Base-by-base conservation (phyloP, 2,888 invertebrate genomes). In the Salticus scenicus region DNA sequence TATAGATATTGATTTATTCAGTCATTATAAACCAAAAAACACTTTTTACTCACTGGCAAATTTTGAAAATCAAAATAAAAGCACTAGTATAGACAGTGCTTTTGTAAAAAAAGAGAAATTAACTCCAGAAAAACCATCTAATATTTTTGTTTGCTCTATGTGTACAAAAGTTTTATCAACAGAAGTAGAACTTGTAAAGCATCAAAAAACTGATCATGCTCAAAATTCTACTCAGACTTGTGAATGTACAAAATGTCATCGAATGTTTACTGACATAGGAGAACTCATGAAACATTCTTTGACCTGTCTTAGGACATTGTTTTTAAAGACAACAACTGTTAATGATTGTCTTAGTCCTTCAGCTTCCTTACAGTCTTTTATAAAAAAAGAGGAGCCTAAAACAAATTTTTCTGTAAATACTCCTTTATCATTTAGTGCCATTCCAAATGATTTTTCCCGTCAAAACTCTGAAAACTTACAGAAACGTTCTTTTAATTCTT, bases 281-380 rank as follows among this genome's bases (percentile, higher is more conserved):
- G 83, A 84, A 30, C 77, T 51, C 57, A 42, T 67, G n/a, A 77
- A 69, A 24, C 83, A 84, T 69, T 73, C 72, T 77, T 14, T 72
- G 30, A 83, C 27, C 30, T 83, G 83, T 72, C 42, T 37, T 14
- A 72, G 30, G 17, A 14, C 71, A 20, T 41, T 27, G 42, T 64
- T 42, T 64, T 27, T 66, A 37, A 71, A 47, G 72, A 72, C 27
- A 20, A 41, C 47, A 37, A 14, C 14, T 42, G 1, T 28, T 66
- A 10, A 10, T 51, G 73, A 73, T n/a, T 17, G 24, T 69, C 14
- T 47, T 27, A 64, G 63, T 31, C 37, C 47, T n/a, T 66, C 71
- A 5, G 83, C 37, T 20, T 57, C 70, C 12, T 73, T 84, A 41
- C 83, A 73, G 1, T 69, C 83, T 57, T 73, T 84, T 57, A 31